Conservation (phyloP, 2,888 invertebrate species). For the Apotomis turbidana region DNA sequence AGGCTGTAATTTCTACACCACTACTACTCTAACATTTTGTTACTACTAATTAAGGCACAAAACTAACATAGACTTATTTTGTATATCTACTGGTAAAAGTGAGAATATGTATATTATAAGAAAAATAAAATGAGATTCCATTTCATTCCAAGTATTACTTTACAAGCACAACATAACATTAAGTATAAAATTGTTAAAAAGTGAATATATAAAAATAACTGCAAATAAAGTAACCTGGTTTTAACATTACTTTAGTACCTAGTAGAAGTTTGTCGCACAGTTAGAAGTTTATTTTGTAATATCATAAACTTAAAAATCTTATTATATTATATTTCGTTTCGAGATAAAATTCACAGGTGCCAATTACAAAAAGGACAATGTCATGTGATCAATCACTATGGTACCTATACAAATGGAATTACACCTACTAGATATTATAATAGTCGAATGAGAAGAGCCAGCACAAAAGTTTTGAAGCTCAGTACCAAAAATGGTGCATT, state of each 20-base stretch:
- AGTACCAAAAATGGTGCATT: slow-evolving; percentile 52
- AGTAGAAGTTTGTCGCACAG: neutral
- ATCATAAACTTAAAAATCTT: neutral
- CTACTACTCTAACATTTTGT: slow-evolving; percentile 7
- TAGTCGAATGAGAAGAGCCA: slow-evolving; percentile 52
- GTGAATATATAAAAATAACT: slow-evolving; percentile 5
- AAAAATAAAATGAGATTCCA: slow-evolving; percentile 32
- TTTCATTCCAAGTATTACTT: slow-evolving; percentile 15
- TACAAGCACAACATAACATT: slow-evolving; percentile 1
- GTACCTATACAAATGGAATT: neutral
- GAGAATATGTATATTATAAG: slow-evolving; percentile 3
- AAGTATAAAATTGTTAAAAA: neutral
- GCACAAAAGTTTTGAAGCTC: slow-evolving; percentile 51
- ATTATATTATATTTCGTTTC: neutral
- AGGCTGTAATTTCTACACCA: neutral
- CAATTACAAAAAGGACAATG: slow-evolving; percentile 1
- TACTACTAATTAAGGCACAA: slow-evolving; percentile 31
- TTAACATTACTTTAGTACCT: too few species aligned
- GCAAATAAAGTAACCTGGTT: slow-evolving; percentile 5
- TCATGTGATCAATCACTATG: slow-evolving; percentile 11
- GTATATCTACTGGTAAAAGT: slow-evolving; percentile 22
- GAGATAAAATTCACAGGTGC: neutral
- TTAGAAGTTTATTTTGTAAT: neutral
- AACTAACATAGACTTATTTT: slow-evolving; percentile 4
- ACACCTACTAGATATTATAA: slow-evolving; percentile 46